Base-by-base conservation (phyloP, 2,113 vertebrate genomes). In the Nipponia nippon region DNA sequence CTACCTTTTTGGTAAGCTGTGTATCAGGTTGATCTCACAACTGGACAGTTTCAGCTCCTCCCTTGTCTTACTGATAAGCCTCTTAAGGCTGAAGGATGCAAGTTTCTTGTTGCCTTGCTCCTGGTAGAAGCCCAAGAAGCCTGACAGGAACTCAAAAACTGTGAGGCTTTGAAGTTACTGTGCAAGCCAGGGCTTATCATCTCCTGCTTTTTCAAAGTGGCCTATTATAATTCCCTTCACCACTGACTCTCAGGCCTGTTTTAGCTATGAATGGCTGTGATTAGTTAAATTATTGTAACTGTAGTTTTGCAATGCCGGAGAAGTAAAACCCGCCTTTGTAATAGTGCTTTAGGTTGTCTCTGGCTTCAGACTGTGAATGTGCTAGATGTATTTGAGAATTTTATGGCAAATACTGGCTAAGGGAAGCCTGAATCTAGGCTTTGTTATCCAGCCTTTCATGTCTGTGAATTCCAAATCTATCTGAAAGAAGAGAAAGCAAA, bases 401-500 rank as follows among this genome's bases (percentile, higher is more conserved):
- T 53, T 67, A 76, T 30, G 47, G 59, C 46, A 94, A 89, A 89
- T 58, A 36, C 47, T 49, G 42, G 63, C 32, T 58, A 71, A 62
- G 36, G 36, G 32, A 87, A 92, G 44, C 12, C 42, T 53, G n/a
- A 92, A 44, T 73, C 55, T 66, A 50, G 71, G 58, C n/a, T 83
- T 76, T 36, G 12, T 47, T 78, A 70, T 34, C 44, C 13, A 92
- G 56, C 6, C 38, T 61, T 93, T 94, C 1, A 7, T 10, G 11
- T 47, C 34, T 86, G 42, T 72, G 56, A 75, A 58, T 78, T 82
- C 65, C 25, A 90, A 76, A 90, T 83, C 70, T 56, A 25, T 63
- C 42, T 78, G 69, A 96, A 94, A 83, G 29, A 27, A n/a, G 8
- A 70, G 59, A 93, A 89, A 93, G 26, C 47, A 73, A 94, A 96